A percentile compares a stretch with the other conserved stretches of the same genome.
Conservation (phyloP, 2,797 vertebrate genomes). For the Ctenopoma multispine region DNA sequence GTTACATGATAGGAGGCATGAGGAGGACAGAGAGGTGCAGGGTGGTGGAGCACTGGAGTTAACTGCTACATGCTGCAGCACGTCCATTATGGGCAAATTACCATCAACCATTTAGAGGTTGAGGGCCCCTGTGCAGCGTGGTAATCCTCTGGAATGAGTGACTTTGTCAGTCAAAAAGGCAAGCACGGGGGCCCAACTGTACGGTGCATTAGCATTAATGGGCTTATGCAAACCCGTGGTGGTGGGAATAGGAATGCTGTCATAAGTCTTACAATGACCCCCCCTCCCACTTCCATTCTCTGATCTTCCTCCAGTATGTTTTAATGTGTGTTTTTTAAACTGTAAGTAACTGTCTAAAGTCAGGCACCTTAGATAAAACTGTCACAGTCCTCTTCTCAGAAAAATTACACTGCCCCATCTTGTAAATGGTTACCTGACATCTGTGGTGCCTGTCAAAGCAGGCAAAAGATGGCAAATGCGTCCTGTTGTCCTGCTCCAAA, state of each 20-base stretch:
- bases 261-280: constrained; percentile 46
- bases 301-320: constrained; percentile 53
- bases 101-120: constrained; percentile 50
- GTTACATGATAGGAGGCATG: constrained; percentile 10
- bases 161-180: constrained; percentile 77
- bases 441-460: constrained; percentile 47
- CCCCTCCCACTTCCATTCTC: constrained; percentile 22
- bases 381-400: too few relatives aligned
- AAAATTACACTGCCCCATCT: constrained; percentile 40
- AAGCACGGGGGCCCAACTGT: constrained; percentile 66
- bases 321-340: constrained; percentile 69
- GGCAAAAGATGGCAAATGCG: background rate
- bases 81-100: constrained; percentile 62
- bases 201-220: constrained; percentile 73
- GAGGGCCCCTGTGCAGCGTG: constrained; percentile 57
- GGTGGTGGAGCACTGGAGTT: constrained; percentile 13
- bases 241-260: constrained; percentile 62
- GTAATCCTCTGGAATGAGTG: constrained; percentile 76
- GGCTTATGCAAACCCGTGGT: constrained; percentile 76
- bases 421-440: constrained; percentile 66
- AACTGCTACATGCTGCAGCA: constrained; percentile 57
- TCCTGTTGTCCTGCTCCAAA: too few relatives aligned
- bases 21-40: constrained; percentile 46
- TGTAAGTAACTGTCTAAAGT: constrained; percentile 65
- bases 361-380: constrained; percentile 59